phyloP scores from a whole-genome alignment of 1,140 invertebrate genomes.

The Drosophila neocordata region DNA sequence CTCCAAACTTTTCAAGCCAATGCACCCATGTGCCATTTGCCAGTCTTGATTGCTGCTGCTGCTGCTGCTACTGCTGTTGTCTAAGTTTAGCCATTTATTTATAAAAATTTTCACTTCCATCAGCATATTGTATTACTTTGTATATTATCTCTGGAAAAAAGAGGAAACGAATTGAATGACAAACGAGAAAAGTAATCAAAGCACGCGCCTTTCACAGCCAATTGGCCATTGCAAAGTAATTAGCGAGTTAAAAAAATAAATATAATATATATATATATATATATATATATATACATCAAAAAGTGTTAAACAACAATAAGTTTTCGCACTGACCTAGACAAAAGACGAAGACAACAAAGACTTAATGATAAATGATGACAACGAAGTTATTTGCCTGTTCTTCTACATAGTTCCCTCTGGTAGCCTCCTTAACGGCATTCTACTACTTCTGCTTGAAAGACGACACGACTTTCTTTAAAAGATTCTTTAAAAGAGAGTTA shows the following conservation, averaged over 20 bases:
- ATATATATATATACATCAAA: not conserved
- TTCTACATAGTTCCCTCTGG: conserved; percentile 21
- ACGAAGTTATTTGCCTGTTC: conserved; percentile 19
- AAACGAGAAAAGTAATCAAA: conserved; percentile 42
- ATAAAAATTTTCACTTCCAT: conserved; percentile 12
- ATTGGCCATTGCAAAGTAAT: conserved; percentile 58
- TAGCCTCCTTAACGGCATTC: conserved; percentile 43
- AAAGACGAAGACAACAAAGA: conserved; percentile 9
- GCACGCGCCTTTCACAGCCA: conserved; percentile 46
- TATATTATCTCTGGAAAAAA: conserved; percentile 16
- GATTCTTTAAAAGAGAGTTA: conserved; percentile 38
- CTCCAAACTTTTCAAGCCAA: conserved; percentile 55
- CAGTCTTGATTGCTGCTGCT: too few species aligned
- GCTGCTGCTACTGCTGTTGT: not conserved
- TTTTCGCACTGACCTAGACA: conserved; percentile 64
- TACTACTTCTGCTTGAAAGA: conserved; percentile 21
- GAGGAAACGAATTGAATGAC: conserved; percentile 7
- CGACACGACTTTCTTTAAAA: conserved; percentile 24
- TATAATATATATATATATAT: too few species aligned
- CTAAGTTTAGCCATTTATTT: conserved; percentile 61
- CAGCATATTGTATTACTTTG: not conserved
- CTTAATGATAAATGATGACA: conserved; percentile 41
- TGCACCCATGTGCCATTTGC: conserved; percentile 74
- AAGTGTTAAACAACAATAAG: conserved; percentile 40
- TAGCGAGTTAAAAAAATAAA: conserved; percentile 20